Percentiles rank a stretch among this genome's conserved stretches.
Conservation (phyloP, 2,113 vertebrate genomes). For the Eulacestoma nigropectus region DNA sequence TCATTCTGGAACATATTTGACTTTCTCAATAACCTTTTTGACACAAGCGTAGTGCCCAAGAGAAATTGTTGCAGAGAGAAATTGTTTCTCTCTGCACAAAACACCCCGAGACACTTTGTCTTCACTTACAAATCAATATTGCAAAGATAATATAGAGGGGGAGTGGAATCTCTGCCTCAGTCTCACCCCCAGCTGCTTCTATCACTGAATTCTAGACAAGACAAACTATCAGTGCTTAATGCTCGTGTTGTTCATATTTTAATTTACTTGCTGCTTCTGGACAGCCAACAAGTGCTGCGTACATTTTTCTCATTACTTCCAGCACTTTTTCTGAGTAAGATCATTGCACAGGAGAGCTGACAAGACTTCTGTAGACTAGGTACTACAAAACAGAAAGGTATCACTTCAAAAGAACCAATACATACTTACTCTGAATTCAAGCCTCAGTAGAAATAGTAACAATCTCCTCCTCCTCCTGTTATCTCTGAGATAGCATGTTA, state of each 20-base stretch:
- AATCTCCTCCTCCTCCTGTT: not conserved
- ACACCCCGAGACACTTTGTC: not conserved
- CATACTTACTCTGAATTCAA: not conserved
- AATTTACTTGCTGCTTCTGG: not conserved
- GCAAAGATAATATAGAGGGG: not conserved
- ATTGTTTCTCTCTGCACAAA: not conserved
- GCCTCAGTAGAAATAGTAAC: not conserved
- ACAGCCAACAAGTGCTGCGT: not conserved
- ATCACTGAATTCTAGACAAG: not conserved
- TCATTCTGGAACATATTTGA: not conserved
- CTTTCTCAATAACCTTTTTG: not conserved
- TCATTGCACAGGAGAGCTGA: not conserved
- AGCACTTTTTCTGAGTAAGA: not conserved
- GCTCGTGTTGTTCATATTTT: not conserved
- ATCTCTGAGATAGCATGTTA: not conserved
- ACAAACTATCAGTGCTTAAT: not conserved
- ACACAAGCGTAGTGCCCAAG: not conserved
- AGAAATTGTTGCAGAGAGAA: not conserved
- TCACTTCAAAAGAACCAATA: not conserved
- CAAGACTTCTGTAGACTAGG: not conserved
- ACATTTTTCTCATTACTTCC: not conserved
- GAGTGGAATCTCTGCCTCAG: not conserved
- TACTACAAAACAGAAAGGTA: not conserved
- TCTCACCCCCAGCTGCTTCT: not conserved
- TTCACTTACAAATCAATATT: not conserved